Conservation (phyloP, 1,140 invertebrate species). For the Heliconius congener region DNA sequence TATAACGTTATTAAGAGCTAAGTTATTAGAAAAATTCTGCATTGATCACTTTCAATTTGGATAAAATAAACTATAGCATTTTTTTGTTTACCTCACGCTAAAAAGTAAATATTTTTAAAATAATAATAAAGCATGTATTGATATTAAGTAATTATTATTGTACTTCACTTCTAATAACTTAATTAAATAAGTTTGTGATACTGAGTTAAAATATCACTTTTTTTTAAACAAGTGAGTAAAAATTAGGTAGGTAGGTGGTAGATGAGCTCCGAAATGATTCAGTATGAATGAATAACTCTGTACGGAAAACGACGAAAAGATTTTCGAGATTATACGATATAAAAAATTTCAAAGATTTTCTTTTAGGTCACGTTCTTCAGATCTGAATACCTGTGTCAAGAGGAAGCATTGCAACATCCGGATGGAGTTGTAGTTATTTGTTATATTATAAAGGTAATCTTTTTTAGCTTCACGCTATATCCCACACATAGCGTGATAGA, state of each 20-base stretch:
- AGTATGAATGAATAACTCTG: neutral
- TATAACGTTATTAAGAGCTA: too few species aligned
- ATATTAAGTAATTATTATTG: too few species aligned
- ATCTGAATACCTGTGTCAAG: conserved; percentile 81
- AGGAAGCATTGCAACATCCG: conserved; percentile 79
- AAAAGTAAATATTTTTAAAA: too few species aligned
- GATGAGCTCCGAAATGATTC: neutral
- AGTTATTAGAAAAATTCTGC: neutral
- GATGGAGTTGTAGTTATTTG: conserved; percentile 83
- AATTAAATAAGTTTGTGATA: too few species aligned
- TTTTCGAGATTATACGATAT: neutral
- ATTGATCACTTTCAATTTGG: neutral
- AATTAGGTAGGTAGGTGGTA: too few species aligned
- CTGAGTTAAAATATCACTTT: too few species aligned
- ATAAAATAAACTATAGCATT: neutral
- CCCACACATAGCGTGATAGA: too few species aligned
- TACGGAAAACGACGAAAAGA: neutral
- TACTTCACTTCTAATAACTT: too few species aligned
- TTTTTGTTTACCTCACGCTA: too few species aligned
- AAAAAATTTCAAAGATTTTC: conserved; percentile 16
- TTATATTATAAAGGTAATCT: conserved; percentile 81
- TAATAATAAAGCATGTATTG: too few species aligned
- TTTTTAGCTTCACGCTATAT: neutral
- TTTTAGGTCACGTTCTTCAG: conserved; percentile 73
- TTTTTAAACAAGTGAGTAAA: too few species aligned